Evolutionary conservation across 2,797 vertebrate species (phyloP), one percentile per base, ranked within the genome.

Genomic region (Hybognathus amarus): DNA sequence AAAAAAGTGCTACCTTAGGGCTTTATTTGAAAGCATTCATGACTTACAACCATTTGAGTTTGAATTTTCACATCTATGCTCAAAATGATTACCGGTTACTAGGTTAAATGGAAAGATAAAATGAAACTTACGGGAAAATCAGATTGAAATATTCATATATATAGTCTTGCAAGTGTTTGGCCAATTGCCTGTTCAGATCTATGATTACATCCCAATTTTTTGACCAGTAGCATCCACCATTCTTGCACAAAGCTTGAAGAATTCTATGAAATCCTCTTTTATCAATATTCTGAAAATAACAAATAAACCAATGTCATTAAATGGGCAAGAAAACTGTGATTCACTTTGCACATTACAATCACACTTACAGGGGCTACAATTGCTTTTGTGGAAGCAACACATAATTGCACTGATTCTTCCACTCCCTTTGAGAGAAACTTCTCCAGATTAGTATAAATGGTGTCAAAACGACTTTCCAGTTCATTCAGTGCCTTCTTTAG

Each of bases 241-340:
- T 77, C 38, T 10, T 77, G 38, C 36, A 77, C 52, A 77, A 77
- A 61, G 56, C 74, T 77, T 77, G 13, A 42, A 77, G 74, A 13
- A 5, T 18, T 42, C 63, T 77, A 77, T 77, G 56, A n/a, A 42
- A 71, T 18, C 38, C 24, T 45, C n/a, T 77, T 18, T 45, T 27
- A 40, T 59, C 33, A 0, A 7, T 59, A 36, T 66, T 40, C 52
- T 24, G 33, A 40, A 1, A 18, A 4, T 59, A 40, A 38, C 4
- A 8, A 11, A 66, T 22, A 66, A 9, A n/a, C 22, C 54, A 56
- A 56, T 11, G 45, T 0, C 20, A 0, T 54, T 54, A 54, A 33
- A 52, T 12, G 7, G 24, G 12, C 47, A 20, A 33, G 11, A 22
- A n/a, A 74, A 22, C 2, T 4, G 1, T 54, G 9, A 18, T 24